Conservation (phyloP, 2,113 vertebrate species). For the Aleadryas rufinucha region DNA sequence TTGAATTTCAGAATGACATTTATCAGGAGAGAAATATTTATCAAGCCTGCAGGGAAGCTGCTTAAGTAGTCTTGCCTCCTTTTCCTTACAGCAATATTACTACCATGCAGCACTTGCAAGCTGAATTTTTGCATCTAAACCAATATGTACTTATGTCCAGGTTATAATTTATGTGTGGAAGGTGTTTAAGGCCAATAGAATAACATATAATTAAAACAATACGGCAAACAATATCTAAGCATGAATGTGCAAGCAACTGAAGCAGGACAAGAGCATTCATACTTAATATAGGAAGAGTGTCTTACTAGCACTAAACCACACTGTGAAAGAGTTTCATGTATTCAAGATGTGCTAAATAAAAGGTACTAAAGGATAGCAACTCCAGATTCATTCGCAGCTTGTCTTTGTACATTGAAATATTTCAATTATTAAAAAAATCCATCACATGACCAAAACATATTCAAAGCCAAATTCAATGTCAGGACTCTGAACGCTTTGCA, state of each 20-base stretch:
- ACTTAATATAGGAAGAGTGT: neutral
- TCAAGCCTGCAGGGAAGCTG: neutral
- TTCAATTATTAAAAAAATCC: neutral
- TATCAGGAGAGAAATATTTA: neutral
- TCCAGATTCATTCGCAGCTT: neutral
- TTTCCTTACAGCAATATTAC: neutral
- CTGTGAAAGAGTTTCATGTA: neutral
- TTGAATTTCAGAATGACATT: neutral
- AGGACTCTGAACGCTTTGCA: neutral
- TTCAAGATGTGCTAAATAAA: neutral
- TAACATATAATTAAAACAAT: neutral
- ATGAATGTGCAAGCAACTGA: neutral
- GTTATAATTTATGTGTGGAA: neutral
- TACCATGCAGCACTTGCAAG: neutral
- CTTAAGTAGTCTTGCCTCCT: neutral
- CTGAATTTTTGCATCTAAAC: neutral
- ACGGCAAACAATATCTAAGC: neutral
- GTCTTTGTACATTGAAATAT: neutral
- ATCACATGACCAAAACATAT: accelerated
- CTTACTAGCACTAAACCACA: neutral
- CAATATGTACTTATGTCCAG: accelerated
- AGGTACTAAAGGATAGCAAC: accelerated
- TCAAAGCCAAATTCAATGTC: neutral
- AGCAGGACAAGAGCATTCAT: neutral
- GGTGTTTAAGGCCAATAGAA: neutral